A percentile compares a stretch with the other conserved stretches of the same genome.
Conservation (phyloP, 2,888 invertebrate genomes). For the Agrypnus murinus region DNA sequence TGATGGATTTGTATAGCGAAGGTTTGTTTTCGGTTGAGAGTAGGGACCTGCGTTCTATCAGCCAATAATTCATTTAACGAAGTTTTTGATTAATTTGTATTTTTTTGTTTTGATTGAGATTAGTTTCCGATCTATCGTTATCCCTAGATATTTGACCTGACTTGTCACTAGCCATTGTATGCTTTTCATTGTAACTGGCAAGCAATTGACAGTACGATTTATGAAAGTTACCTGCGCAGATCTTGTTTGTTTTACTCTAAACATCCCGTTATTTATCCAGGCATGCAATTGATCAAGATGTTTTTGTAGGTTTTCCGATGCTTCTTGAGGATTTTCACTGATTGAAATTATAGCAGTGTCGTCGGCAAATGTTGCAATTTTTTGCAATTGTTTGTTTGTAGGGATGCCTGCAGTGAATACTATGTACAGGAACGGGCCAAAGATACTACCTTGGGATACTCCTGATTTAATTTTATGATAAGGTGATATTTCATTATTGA, state of each 20-base stretch:
- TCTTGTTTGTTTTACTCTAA: not conserved
- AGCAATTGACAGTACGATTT: not conserved
- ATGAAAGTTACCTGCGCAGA: not conserved
- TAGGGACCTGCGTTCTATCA: too few relatives aligned
- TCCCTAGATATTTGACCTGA: too few relatives aligned
- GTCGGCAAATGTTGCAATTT: not conserved
- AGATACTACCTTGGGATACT: too few relatives aligned
- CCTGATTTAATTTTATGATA: slow-evolving; percentile 2
- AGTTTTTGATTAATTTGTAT: not conserved
- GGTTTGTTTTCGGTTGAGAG: not conserved
- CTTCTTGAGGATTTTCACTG: not conserved
- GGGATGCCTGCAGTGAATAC: not conserved
- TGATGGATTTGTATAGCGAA: not conserved
- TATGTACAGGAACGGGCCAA: too few relatives aligned
- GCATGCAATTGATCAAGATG: too few relatives aligned
- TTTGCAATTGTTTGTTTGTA: not conserved
- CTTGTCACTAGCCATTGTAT: too few relatives aligned
- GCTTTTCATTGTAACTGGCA: not conserved
- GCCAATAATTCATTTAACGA: not conserved
- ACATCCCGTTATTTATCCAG: too few relatives aligned
- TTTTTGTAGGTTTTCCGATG: not conserved
- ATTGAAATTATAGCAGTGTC: not conserved
- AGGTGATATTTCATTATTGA: not conserved
- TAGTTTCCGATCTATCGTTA: too few relatives aligned
- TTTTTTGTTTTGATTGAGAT: not conserved